A percentile compares a stretch with the other conserved stretches of the same genome.
Evolutionary conservation across 2,888 invertebrate genomes (phyloP).

Genomic region (Sylvicola cinctus): DNA sequence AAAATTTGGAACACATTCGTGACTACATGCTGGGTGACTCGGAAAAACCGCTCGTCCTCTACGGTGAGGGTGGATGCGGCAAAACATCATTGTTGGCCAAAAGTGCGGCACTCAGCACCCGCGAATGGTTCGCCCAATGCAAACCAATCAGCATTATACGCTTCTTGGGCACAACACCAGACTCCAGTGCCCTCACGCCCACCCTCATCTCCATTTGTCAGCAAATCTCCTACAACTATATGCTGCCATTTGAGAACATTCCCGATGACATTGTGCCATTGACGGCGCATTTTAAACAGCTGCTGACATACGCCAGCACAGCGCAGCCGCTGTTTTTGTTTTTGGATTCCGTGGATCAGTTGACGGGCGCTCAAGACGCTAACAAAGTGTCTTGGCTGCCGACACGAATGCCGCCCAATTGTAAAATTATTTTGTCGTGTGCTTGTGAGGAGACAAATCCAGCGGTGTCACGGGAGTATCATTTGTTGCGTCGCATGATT

Average conservation of each 20-base stretch:
- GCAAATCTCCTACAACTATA: slow-evolving; percentile 84
- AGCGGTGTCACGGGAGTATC: slow-evolving; percentile 70
- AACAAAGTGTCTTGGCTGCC: slow-evolving; percentile 95
- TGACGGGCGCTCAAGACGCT: slow-evolving; percentile 83
- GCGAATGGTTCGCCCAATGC: slow-evolving; percentile 49
- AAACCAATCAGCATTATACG: slow-evolving; percentile 74
- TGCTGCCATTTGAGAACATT: slow-evolving; percentile 77
- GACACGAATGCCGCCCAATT: slow-evolving; percentile 66
- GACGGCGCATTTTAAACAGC: slow-evolving; percentile 88
- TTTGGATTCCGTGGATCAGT: slow-evolving; percentile 90
- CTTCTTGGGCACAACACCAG: slow-evolving; percentile 92
- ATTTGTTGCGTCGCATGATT: slow-evolving; percentile 68
- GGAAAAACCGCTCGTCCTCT: slow-evolving; percentile 75
- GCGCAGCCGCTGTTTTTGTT: slow-evolving; percentile 79
- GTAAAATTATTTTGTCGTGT: slow-evolving; percentile 84
- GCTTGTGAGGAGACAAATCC: slow-evolving; percentile 74
- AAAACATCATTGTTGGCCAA: slow-evolving; percentile 92
- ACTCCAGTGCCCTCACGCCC: slow-evolving; percentile 85
- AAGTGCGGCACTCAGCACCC: slow-evolving; percentile 61
- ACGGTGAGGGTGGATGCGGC: slow-evolving; percentile 92
- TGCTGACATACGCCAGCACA: slow-evolving; percentile 59
- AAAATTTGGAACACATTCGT: slow-evolving; percentile 58
- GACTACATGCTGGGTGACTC: slow-evolving; percentile 66
- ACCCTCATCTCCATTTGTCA: slow-evolving; percentile 89
- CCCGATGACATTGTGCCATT: slow-evolving; percentile 92